Evolutionary conservation across 2,113 vertebrate genomes (phyloP).

Genomic region (Pseudopipra pipra): DNA sequence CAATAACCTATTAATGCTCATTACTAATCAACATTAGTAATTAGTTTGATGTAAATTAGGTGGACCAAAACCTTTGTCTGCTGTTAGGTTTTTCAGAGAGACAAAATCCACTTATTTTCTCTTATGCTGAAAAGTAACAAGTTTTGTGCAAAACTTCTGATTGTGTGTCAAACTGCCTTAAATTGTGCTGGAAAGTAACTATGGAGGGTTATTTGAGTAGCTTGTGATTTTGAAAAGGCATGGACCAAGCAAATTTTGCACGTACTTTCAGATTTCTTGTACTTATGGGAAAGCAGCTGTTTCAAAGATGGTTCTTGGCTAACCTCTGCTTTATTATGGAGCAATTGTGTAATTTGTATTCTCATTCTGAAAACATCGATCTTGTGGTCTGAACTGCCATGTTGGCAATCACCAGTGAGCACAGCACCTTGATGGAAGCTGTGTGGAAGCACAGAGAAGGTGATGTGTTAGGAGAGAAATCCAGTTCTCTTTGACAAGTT

Average conservation of each 20-base stretch:
- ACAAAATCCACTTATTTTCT: neutral
- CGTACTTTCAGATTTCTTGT: neutral
- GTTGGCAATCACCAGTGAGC: neutral
- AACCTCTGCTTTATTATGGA: neutral
- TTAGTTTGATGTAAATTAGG: neutral
- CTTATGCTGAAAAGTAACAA: neutral
- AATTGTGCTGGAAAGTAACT: neutral
- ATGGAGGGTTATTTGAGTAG: neutral
- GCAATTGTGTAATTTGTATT: neutral
- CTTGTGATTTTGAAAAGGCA: neutral
- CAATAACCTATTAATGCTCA: neutral
- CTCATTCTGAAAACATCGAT: fast-evolving
- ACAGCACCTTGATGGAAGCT: neutral
- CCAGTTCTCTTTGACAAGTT: neutral
- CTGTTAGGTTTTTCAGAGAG: neutral
- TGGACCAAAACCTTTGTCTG: neutral
- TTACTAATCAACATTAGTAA: neutral
- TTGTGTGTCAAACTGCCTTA: neutral
- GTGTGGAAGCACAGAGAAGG: neutral
- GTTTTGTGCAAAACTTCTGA: neutral
- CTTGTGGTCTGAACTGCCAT: fast-evolving
- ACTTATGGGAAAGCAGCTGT: neutral
- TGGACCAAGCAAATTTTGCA: neutral
- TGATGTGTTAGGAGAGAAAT: neutral
- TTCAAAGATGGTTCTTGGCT: neutral